Base-by-base conservation (phyloP, 2,797 vertebrate species). In the Bryconaethiops microstoma region DNA sequence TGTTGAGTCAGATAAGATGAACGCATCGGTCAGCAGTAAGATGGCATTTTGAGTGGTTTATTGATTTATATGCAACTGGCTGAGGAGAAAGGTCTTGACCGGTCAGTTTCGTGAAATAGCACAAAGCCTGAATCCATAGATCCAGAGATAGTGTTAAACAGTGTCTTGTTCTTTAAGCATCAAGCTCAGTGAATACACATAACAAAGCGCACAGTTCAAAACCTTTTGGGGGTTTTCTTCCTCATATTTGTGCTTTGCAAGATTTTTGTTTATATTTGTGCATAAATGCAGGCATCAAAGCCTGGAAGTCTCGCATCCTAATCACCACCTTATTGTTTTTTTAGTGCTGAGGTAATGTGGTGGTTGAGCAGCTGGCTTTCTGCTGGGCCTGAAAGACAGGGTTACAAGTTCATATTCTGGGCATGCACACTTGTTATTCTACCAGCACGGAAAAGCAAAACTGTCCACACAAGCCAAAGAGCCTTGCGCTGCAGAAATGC, bases 11-110 rank as follows among this genome's bases (percentile, higher is more conserved):
- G 50, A 55, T 72, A 76, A 84, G 80, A 88, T 60, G 60, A 77
- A 81, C 68, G 78, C 19, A 7, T 60, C 21, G 65, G 59, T 83
- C 83, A 86, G 85, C 82, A 78, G 65, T 83, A 68, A 35, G 63
- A 64, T 76, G 82, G 48, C 72, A 64, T 76, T 78, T 57, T 59
- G 62, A 84, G 84, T 59, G 39, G 23, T 63, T 19, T 80, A 82
- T 88, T 82, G 84, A 86, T 85, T 59, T 42, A 7, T 8, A 54
- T 39, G 60, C 55, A 78, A 76, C 72, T 70, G 77, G 45, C 67
- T 59, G 55, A 59, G 40, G 60, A 35, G 21, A 79, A 55, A 72
- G 79, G 14, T 75, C 45, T 54, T 17, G 40, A 81, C 59, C 16
- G 67, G 39, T 78, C 40, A 12, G 65, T 57, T 86, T 65, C 59